Conservation (phyloP, 1,140 invertebrate species). For the Goniozus legneri region DNA sequence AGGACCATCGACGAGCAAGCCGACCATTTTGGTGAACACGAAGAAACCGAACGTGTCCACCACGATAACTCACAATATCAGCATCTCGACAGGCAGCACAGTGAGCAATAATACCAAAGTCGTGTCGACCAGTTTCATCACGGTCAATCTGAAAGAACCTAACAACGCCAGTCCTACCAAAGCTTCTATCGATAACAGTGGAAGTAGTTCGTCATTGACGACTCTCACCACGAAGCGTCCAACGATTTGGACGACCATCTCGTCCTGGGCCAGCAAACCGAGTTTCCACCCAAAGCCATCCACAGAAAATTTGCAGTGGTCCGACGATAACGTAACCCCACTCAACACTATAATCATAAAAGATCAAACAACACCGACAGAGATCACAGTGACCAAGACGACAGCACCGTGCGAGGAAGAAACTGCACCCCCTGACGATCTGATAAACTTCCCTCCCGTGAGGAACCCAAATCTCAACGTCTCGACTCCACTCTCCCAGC, state of each 20-base stretch:
- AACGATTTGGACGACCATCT: constrained; percentile 39
- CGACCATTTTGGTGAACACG: constrained; percentile 39
- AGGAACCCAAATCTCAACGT: constrained; percentile 76
- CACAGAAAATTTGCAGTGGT: constrained; percentile 15
- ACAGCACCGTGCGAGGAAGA: constrained; percentile 40
- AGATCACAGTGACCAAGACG: constrained; percentile 18
- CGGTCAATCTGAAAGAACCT: constrained; percentile 44
- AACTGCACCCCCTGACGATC: constrained; percentile 63
- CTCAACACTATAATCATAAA: constrained; percentile 28
- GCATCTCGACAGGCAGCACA: constrained; percentile 34
- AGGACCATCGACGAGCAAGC: constrained; percentile 15
- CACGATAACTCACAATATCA: constrained; percentile 51
- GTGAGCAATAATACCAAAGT: constrained; percentile 39
- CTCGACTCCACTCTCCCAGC: constrained; percentile 51
- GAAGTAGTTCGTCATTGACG: background rate
- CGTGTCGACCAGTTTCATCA: constrained; percentile 47
- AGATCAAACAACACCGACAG: constrained; percentile 10
- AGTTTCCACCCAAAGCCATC: constrained; percentile 39
- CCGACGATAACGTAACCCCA: constrained; percentile 16
- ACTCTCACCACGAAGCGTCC: constrained; percentile 22
- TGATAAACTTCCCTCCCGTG: constrained; percentile 78
- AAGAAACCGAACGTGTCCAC: constrained; percentile 40
- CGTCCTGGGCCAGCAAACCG: constrained; percentile 41
- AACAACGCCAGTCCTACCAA: constrained; percentile 27
- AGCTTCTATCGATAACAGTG: background rate